Conservation (phyloP, 2,797 vertebrate genomes). For the Morus bassanus region DNA sequence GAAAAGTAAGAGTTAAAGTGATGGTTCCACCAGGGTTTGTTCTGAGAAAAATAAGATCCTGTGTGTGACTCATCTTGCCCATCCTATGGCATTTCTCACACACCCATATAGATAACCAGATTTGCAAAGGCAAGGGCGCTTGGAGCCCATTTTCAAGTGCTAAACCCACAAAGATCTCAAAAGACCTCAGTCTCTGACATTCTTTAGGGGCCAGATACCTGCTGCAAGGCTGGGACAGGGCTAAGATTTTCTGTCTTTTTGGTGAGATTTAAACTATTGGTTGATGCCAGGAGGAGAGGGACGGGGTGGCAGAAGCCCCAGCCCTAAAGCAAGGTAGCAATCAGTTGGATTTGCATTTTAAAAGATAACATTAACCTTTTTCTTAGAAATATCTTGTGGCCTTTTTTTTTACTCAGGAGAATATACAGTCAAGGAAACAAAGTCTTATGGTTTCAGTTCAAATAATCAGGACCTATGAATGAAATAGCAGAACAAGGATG, state of each 20-base stretch:
- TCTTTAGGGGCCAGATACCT: not conserved
- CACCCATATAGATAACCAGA: constrained; percentile 26
- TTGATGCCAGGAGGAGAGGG: not conserved
- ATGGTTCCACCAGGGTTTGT: not conserved
- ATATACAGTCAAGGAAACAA: not conserved
- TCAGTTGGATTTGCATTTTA: not conserved
- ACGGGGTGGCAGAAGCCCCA: not conserved
- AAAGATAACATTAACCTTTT: not conserved
- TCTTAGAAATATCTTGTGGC: not conserved
- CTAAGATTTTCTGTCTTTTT: not conserved
- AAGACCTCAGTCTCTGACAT: not conserved
- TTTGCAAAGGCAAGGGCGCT: not conserved
- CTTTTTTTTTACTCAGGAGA: not conserved
- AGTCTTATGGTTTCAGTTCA: not conserved
- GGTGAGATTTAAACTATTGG: not conserved
- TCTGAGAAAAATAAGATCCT: constrained; percentile 25
- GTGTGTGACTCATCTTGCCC: constrained; percentile 26
- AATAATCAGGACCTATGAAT: not conserved
- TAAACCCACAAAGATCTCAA: not conserved
- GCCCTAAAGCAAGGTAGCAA: not conserved
- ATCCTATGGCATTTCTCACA: constrained; percentile 42
- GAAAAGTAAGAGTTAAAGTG: constrained; percentile 31
- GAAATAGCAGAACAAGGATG: not conserved
- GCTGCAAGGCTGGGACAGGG: not conserved
- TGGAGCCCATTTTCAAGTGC: constrained; percentile 1